Base-by-base conservation (phyloP, 2,797 vertebrate species). In the Mus spretus region DNA sequence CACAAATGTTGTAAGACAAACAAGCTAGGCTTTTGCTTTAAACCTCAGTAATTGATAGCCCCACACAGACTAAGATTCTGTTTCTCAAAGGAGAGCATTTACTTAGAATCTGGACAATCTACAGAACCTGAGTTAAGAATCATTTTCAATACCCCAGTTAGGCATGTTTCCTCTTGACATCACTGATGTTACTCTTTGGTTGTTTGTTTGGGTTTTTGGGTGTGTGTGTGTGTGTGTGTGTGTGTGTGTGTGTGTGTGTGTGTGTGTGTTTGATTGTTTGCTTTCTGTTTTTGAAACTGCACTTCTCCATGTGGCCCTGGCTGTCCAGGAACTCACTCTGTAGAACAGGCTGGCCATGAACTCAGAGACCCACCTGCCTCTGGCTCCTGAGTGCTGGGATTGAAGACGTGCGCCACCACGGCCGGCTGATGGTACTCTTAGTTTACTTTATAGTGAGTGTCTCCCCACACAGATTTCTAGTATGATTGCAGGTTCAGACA, bases 391-490 rank as follows among this genome's bases (percentile, higher is more conserved):
- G 14, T 14, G 40, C 40, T 15, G 12, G 40, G 12, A 28, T 47
- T 44, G 6, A 47, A 77, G 24, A 13, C 13, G 3, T 77, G 74
- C 1, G 6, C 74, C 40, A 77, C 11, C 12, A 7, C 40, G 0
- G 6, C 40, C 40, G 6, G 74, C 20, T 83, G 77, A 10, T n/a
- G 89, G 24, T 98, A 97, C 95, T 98, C 74, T 85, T 95, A 74
- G 67, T 78, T 84, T 59, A 85, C 50, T 92, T 92, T 92, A 59
- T 80, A 77, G 70, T 80, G 78, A 63, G 31, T 84, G 65, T 89
- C 92, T 95, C 70, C 31, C 47, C 24, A 28, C 70, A 90, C 12
- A 85, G 31, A 72, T 47, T 88, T 95, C 87, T 90, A 80, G 40
- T 40, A 74, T 63, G n/a, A 79, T 37, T 77, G 40, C 15, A 86